Conservation (phyloP, 1,140 invertebrate genomes). For the Camponotus floridanus region DNA sequence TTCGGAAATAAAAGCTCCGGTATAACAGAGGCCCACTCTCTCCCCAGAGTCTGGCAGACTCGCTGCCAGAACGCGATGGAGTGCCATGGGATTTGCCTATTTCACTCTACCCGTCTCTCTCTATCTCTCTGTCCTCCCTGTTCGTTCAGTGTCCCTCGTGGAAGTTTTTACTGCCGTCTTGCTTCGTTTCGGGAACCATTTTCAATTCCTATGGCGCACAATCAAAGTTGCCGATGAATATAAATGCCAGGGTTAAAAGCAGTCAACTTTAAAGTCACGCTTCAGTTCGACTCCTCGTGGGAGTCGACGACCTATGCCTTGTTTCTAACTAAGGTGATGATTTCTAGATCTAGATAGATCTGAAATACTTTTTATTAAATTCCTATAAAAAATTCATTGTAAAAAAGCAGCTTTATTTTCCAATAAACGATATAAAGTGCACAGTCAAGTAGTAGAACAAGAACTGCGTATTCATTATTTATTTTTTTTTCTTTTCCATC, state of each 20-base stretch:
- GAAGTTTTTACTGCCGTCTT: slow-evolving; percentile 55
- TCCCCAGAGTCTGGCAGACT: slow-evolving; percentile 49
- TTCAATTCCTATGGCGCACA: slow-evolving; percentile 57
- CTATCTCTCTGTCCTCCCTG: neutral
- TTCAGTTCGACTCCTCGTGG: slow-evolving; percentile 22
- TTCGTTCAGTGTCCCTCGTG: slow-evolving; percentile 45
- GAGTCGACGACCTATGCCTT: slow-evolving; percentile 44
- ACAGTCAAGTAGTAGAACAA: slow-evolving; percentile 1
- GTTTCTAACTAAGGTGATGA: neutral
- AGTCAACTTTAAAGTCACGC: slow-evolving; percentile 61
- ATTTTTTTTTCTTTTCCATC: neutral
- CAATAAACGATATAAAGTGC: neutral
- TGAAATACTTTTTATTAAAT: neutral
- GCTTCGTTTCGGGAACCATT: slow-evolving; percentile 56
- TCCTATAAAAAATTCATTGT: no score
- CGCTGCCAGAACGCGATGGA: slow-evolving; percentile 51
- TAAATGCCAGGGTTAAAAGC: slow-evolving; percentile 69
- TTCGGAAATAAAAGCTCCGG: slow-evolving; percentile 70
- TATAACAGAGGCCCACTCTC: slow-evolving; percentile 50
- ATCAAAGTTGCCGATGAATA: slow-evolving; percentile 76
- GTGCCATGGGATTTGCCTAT: slow-evolving; percentile 70
- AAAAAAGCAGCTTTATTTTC: neutral
- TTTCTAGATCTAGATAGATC: neutral
- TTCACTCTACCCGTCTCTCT: slow-evolving; percentile 56
- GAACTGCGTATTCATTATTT: slow-evolving; percentile 9